These are phyloP conservation scores for Anguilla anguilla DNA, from an alignment of 2,797 vertebrate species.

Conservation along the genomic window DNA sequence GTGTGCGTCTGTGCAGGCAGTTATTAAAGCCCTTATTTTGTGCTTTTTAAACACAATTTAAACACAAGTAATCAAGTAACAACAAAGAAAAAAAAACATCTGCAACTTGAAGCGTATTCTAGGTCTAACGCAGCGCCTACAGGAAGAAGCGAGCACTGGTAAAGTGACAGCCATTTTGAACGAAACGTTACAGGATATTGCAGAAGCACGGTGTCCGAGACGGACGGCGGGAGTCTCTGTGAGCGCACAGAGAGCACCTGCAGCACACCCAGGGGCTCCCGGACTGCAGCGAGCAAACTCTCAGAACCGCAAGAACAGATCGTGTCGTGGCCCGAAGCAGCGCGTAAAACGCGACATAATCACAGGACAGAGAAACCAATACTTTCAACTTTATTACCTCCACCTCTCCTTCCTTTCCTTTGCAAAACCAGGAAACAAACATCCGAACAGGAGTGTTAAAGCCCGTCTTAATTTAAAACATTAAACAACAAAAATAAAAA, in stretches of 20 bases:
- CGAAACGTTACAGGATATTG: neutral
- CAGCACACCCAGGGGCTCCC: neutral
- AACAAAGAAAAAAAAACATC: slow-evolving; percentile 17
- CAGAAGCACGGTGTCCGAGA: neutral
- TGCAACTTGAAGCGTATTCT: slow-evolving; percentile 14
- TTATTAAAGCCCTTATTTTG: slow-evolving; percentile 23
- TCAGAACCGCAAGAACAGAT: slow-evolving; percentile 29
- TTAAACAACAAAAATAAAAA: slow-evolving; percentile 71
- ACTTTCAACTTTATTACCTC: slow-evolving; percentile 84
- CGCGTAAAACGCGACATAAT: neutral
- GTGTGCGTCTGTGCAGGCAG: slow-evolving; percentile 20
- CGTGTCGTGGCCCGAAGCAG: slow-evolving; percentile 15
- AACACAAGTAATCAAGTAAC: slow-evolving; percentile 28
- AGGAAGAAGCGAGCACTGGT: slow-evolving; percentile 20
- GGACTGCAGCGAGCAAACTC: neutral
- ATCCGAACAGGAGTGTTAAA: slow-evolving; percentile 82
- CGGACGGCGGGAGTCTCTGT: neutral
- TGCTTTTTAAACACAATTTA: slow-evolving; percentile 19
- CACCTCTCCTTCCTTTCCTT: slow-evolving; percentile 79
- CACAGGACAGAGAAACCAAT: slow-evolving; percentile 25
- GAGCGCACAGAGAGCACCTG: slow-evolving; percentile 18
- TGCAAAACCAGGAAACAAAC: slow-evolving; percentile 77
- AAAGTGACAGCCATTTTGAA: slow-evolving; percentile 24
- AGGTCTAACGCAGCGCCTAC: slow-evolving; percentile 13
- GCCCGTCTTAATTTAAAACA: slow-evolving; percentile 81